Conservation (phyloP, 2,797 vertebrate species). For the Octomys mimax region DNA sequence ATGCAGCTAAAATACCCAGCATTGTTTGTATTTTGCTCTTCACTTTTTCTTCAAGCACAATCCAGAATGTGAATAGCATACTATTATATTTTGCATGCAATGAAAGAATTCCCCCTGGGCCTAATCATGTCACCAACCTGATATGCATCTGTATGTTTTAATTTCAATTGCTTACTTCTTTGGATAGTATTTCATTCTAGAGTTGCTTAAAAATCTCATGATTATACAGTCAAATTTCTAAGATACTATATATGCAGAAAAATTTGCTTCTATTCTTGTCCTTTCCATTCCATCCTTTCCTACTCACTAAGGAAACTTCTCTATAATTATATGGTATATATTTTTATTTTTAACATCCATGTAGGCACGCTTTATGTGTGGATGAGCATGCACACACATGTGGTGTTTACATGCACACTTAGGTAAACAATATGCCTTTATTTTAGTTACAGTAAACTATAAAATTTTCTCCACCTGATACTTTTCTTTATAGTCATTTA, state of each 20-base stretch:
- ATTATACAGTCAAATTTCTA: not conserved
- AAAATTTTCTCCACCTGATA: not conserved
- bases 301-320: not conserved
- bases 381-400: not conserved
- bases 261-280: not conserved
- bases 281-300: not conserved
- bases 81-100: not conserved
- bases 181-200: not conserved
- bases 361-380: not conserved
- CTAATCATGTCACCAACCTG: not conserved
- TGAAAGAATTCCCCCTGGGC: not conserved
- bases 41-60: not conserved
- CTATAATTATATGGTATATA: not conserved
- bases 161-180: not conserved
- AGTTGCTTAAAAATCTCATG: not conserved
- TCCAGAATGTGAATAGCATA: not conserved
- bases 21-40: not conserved
- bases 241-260: not conserved
- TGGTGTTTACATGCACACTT: not conserved
- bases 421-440: not conserved
- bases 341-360: conserved; percentile 3
- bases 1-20: not conserved
- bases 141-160: not conserved
- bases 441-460: not conserved
- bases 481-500: not conserved